Conservation (phyloP, 2,888 invertebrate genomes). For the Palloptera scutellata region DNA sequence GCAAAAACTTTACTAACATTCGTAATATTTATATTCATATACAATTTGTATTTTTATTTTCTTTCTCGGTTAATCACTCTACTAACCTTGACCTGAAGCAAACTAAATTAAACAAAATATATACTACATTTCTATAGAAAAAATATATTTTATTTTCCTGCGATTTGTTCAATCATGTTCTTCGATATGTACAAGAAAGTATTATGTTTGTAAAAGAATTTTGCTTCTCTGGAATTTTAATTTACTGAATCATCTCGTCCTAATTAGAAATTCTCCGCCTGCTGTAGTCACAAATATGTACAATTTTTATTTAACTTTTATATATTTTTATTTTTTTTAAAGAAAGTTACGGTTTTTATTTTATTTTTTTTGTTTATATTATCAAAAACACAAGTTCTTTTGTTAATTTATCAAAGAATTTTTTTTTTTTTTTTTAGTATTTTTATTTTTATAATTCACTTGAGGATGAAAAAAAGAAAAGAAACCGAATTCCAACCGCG, state of each 20-base stretch:
- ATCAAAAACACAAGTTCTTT: not conserved
- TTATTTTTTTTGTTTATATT: not conserved
- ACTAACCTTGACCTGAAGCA: too few relatives aligned
- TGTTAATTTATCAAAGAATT: not conserved
- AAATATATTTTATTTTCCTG: too few relatives aligned
- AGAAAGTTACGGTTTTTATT: not conserved
- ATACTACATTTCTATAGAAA: too few relatives aligned
- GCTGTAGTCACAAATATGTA: not conserved
- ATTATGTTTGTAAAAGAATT: too few relatives aligned
- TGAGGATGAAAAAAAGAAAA: constrained; percentile 16
- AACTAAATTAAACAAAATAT: too few relatives aligned
- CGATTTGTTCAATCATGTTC: too few relatives aligned
- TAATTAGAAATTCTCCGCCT: constrained; percentile 19
- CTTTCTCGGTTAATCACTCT: too few relatives aligned
- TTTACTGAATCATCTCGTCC: not conserved
- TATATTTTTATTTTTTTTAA: not conserved
- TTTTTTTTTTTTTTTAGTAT: constrained; percentile 4
- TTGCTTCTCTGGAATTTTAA: too few relatives aligned
- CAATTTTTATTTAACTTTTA: not conserved
- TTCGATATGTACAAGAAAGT: too few relatives aligned
- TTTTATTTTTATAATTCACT: constrained; percentile 18
- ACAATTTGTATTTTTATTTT: too few relatives aligned
- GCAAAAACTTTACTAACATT: too few relatives aligned
- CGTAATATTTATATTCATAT: too few relatives aligned
- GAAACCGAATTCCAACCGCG: constrained; percentile 32